Percentiles rank a stretch among this genome's conserved stretches.
These are phyloP conservation scores for Onchidella celtica DNA, from an alignment of 2,888 invertebrate species.

Conservation along the genomic window DNA sequence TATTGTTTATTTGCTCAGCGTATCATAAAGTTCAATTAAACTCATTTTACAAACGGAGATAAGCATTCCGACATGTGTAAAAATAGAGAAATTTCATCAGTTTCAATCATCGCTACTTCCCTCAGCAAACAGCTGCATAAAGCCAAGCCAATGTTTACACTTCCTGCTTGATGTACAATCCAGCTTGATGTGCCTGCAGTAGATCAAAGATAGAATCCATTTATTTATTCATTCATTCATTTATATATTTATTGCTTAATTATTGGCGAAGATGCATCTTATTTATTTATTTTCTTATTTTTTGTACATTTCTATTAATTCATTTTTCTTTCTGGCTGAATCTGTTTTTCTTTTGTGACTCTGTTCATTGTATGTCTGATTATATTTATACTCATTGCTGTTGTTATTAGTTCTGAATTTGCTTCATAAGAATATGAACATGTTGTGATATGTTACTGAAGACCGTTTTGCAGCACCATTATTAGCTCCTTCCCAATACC, in stretches of 20 bases:
- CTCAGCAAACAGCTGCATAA: slow-evolving; percentile 11
- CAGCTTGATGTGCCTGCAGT: neutral
- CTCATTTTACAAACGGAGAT: slow-evolving; percentile 25
- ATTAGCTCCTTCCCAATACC: no score
- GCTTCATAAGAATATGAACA: no score
- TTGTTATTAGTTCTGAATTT: no score
- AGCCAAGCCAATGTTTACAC: neutral
- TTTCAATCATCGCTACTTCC: neutral
- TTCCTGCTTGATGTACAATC: neutral
- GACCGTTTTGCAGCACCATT: no score
- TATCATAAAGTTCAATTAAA: slow-evolving; percentile 42
- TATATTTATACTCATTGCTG: no score
- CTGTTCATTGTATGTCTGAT: no score
- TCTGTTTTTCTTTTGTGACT: no score
- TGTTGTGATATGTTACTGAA: no score
- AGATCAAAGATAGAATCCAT: neutral
- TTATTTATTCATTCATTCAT: neutral
- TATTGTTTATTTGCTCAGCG: slow-evolving; percentile 45
- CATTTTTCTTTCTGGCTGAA: neutral
- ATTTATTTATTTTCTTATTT: neutral
- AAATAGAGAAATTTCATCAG: neutral
- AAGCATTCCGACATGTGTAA: slow-evolving; percentile 29
- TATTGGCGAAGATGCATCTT: neutral
- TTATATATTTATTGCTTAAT: neutral
- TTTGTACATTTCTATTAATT: neutral